Percentiles rank a stretch among this genome's conserved stretches.
Evolutionary conservation across 1,140 invertebrate species (phyloP).

Genomic region (Schlechtendalia chinensis): DNA sequence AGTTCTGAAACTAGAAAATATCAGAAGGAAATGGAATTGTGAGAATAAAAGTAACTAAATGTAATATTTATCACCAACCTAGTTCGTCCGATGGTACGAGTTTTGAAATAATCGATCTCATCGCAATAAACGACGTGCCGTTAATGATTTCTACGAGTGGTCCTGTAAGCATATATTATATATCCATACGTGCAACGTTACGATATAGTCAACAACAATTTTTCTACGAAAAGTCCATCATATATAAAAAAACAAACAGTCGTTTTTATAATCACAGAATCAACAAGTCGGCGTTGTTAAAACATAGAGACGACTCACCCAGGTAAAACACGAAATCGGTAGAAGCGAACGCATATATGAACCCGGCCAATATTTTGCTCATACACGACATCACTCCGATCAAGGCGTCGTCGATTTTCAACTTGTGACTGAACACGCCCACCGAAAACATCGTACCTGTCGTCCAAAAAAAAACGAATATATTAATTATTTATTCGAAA

Average conservation of each 20-base stretch:
- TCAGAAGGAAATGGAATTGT: no score
- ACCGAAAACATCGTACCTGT: slow-evolving; percentile 73
- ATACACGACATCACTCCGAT: slow-evolving; percentile 76
- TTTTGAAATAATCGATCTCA: slow-evolving; percentile 76
- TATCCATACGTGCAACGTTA: background rate
- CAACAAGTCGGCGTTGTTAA: no score
- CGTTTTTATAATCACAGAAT: no score
- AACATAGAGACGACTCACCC: slow-evolving; percentile 58
- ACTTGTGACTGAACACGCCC: slow-evolving; percentile 72
- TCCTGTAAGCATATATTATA: slow-evolving; percentile 58
- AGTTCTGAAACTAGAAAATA: no score
- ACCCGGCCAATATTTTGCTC: slow-evolving; percentile 74
- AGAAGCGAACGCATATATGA: slow-evolving; percentile 75
- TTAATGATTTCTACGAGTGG: slow-evolving; percentile 74
- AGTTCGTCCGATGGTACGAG: slow-evolving; percentile 70
- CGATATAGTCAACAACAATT: background rate
- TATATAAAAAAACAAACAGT: no score
- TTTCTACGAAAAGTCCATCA: background rate
- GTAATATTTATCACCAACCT: slow-evolving; percentile 57
- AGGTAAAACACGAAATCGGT: slow-evolving; percentile 74
- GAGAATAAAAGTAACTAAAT: no score
- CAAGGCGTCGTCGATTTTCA: slow-evolving; percentile 75
- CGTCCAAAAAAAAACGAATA: slow-evolving; percentile 53
- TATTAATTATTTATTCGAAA: no score
- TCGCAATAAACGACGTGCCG: slow-evolving; percentile 77